Conservation (phyloP, 1,140 invertebrate species). For the Trichogramma pretiosum region DNA sequence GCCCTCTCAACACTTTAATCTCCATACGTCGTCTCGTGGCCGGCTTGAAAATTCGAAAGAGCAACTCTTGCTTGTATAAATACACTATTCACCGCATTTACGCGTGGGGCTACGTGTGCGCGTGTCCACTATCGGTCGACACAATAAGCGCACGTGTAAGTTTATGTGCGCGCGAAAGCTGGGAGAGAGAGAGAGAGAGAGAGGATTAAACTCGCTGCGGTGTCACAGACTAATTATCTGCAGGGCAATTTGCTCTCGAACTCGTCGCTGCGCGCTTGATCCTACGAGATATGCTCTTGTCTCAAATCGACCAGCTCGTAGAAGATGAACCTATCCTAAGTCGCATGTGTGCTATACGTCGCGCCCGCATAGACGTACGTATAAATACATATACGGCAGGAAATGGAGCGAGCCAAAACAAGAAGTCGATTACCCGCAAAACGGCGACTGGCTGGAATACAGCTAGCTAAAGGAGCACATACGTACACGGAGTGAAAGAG, state of each 20-base stretch:
- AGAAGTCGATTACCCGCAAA: conserved; percentile 46
- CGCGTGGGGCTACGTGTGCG: conserved; percentile 8
- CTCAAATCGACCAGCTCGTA: background rate
- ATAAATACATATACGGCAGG: too few species aligned
- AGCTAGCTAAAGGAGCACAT: too few species aligned
- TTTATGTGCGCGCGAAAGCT: background rate
- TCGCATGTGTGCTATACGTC: conserved; percentile 15
- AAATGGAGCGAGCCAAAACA: conserved; percentile 31
- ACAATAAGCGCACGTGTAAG: background rate
- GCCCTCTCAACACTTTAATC: conserved; percentile 20
- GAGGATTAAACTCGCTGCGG: too few species aligned
- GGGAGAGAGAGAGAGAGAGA: background rate
- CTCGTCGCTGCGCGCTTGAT: conserved; percentile 6
- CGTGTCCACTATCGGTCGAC: conserved; percentile 2
- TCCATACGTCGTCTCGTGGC: too few species aligned
- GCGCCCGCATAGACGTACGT: too few species aligned
- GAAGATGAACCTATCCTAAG: conserved; percentile 5
- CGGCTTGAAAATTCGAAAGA: too few species aligned
- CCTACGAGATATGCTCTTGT: background rate
- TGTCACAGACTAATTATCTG: too few species aligned
- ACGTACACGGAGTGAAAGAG: background rate
- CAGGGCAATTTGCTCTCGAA: conserved; percentile 23
- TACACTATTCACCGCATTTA: conserved; percentile 12
- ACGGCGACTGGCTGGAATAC: too few species aligned
- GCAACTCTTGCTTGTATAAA: conserved; percentile 6